Base-by-base conservation (phyloP, 2,888 invertebrate genomes). In the Choreutis nemorana region DNA sequence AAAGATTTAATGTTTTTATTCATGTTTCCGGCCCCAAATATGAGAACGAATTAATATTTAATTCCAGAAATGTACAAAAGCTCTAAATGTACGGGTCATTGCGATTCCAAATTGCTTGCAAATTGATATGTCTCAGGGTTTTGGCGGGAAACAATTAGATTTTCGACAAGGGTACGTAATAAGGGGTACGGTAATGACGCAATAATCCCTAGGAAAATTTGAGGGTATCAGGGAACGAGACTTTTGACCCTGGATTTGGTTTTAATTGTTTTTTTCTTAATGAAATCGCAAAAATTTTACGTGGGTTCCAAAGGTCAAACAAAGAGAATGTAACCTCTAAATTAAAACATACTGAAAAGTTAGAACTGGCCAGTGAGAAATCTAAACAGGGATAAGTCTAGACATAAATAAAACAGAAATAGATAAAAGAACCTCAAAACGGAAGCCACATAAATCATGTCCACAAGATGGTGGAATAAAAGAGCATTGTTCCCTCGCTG, bases 71-170 rank as follows among this genome's bases (percentile, higher is more conserved):
- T 23, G 13, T 26, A 8, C n/a, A 28, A 22, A 22, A 22, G 11
- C 20, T 16, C 23, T 33, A 41, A 33, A 29, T 33, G 30, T 18
- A 24, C 26, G 13, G 23, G 28, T 29, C 30, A 32, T 35, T 34
- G 44, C 40, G 34, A 37, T 38, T 39, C 33, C 40, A 59, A 60
- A 65, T 64, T 59, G 57, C 58, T 61, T 55, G 62, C 55, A 68
- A 70, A 67, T 67, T 67, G 67, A 65, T 67, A 61, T 55, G 56
- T 52, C 48, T 37, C 36, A 35, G 40, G 20, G 39, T 42, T 40
- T 37, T 37, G 40, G 38, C 37, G 46, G 61, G 59, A 59, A 67
- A 66, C 70, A 67, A 70, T 70, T 68, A 68, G 58, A 59, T 48
- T 41, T 41, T 42, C 38, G 41, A 40, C 29, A 36, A 39, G 39